Evolutionary conservation across 2,113 vertebrate genomes (phyloP), one percentile per base, ranked within the genome.

Genomic region (Canis aureus): DNA sequence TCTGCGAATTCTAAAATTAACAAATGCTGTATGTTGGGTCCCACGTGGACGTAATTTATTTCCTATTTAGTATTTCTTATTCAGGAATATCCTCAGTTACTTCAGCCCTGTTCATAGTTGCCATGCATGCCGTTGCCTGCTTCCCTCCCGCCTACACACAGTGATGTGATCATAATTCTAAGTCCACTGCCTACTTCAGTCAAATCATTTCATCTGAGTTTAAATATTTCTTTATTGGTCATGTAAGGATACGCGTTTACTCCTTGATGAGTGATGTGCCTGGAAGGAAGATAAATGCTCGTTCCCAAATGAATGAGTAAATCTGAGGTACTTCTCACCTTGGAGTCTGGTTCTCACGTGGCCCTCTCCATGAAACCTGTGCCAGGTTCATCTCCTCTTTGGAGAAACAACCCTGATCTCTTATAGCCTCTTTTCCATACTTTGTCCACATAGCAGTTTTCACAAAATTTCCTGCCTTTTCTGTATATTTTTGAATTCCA

Each of bases 1-100:
- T 89, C 87, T 92, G 6, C 87, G 51, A 85, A 81, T 84, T 91
- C 59, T 78, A 88, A 95, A 90, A 51, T 59, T 89, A 97, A 67
- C 2, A 84, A 84, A 67, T 76, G 32, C 51, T 53, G 0, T 59
- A 23, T 93, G 49, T 90, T n/a, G n/a, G 27, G 17, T 95, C 43
- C 71, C 81, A 78, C 67, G 16, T 27, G 57, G 19, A 49, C 11
- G 20, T 22, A 67, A 43, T 69, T 86, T 57, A 10, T 83, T 76
- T 89, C 49, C 57, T 87, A 27, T 32, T 51, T 74, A 76, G 23
- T 78, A 19, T 95, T 81, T 90, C 23, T 43, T 79, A 7, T 83
- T 95, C 23, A 43, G 38, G 12, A 92, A 32, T 87, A 49, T 62
- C 17, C 53, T 84, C 35, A 12, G 29, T 69, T 86, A 67, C 29